A percentile compares a stretch with the other conserved stretches of the same genome.
Evolutionary conservation across 2,797 vertebrate species (phyloP).

Genomic region (Alouatta caraya): DNA sequence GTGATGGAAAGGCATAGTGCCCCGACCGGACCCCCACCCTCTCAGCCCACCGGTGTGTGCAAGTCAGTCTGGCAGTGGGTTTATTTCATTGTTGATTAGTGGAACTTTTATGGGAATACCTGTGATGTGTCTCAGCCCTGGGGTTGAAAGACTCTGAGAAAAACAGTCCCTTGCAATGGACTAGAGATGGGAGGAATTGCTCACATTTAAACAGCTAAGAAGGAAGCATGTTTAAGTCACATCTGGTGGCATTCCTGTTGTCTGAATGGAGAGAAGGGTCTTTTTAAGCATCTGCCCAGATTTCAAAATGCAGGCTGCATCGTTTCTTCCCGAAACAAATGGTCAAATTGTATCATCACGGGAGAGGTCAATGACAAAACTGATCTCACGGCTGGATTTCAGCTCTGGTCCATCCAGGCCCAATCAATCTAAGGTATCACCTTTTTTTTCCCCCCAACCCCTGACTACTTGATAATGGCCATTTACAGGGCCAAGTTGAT

Average conservation of each 20-base stretch:
- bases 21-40: not conserved
- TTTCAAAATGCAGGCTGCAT: not conserved
- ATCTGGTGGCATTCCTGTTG: not conserved
- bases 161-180: not conserved
- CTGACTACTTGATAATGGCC: not conserved
- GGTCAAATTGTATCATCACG: not conserved
- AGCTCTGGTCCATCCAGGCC: not conserved
- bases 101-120: not conserved
- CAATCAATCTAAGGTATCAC: not conserved
- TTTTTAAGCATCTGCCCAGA: not conserved
- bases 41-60: not conserved
- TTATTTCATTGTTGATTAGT: not conserved
- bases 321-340: not conserved
- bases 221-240: not conserved
- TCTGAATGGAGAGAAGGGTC: not conserved
- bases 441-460: not conserved
- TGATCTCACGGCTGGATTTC: not conserved
- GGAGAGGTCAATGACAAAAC: not conserved
- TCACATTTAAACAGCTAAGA: not conserved
- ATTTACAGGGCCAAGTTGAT: not conserved
- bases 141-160: constrained; percentile 55
- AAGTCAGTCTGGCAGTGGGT: not conserved
- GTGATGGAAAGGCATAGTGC: not conserved
- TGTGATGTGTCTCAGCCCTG: constrained; percentile 46
- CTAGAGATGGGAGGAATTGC: not conserved